Evolutionary conservation across 2,113 vertebrate species (phyloP), one percentile per base, ranked within the genome.

Genomic region (Saguinus imperator): DNA sequence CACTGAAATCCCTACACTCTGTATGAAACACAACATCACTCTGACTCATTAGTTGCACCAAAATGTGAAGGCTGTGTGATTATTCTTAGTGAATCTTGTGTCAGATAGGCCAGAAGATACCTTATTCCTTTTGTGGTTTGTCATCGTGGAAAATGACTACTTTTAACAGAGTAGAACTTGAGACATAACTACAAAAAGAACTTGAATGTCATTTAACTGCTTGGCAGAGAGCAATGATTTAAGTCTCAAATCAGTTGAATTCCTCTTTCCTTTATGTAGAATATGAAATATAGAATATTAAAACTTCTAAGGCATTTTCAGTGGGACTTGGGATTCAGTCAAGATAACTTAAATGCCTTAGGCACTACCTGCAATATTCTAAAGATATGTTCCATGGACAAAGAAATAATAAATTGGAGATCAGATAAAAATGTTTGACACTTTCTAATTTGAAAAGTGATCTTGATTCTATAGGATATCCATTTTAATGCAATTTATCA

Each of bases 101-200:
- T 40, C 52, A 76, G 52, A 20, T 86, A 89, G 75, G 4, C 92
- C 64, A 77, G 27, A 12, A 40, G 27, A 80, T 73, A 77, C 35
- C 66, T 94, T 40, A 89, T 4, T 89, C 23, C 8, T 81, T 89
- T 90, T 58, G 48, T 73, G 27, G 48, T 83, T 64, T 92, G 27
- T 83, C 75, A 82, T 79, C 25, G 40, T 87, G 76, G 70, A 82
- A 94, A 97, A 83, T 91, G 76, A 82, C 20, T 68, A 37, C 16
- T 83, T 88, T 89, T 96, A 79, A 40, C 14, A 61, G 21, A 37
- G 35, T 58, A 79, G 50, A 73, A 64, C 13, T 79, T 81, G 17
- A 57, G 37, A 86, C 10, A 40, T 68, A 64, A 35, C 18, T 89
- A 52, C 48, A 73, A 93, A 64, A 92, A 89, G 55, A 89, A 81